Conservation (phyloP, 1,140 invertebrate species). For the Brachionus calyciflorus region DNA sequence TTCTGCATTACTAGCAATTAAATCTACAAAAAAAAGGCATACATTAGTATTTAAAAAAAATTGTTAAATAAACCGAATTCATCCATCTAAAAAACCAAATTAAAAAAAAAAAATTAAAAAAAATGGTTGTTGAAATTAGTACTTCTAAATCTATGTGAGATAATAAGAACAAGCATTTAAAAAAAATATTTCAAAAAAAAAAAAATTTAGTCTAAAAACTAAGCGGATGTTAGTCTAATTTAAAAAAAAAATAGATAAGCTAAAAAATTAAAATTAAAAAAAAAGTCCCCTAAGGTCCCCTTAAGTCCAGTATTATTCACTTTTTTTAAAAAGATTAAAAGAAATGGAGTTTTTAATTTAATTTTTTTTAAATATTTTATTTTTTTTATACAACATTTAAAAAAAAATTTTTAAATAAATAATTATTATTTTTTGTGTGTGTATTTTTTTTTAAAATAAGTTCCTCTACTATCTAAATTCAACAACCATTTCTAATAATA, state of each 20-base stretch:
- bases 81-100: conserved; percentile 7
- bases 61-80: background rate
- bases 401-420: conserved; percentile 19
- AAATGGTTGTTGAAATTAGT: conserved; percentile 38
- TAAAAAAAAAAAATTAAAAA: no score
- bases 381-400: conserved; percentile 21
- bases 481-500: conserved; percentile 36
- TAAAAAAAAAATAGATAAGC: background rate
- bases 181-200: background rate
- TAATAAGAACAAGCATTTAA: conserved; percentile 10
- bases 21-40: conserved; percentile 39
- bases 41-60: conserved; percentile 9
- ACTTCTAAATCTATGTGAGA: background rate
- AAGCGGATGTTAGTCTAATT: background rate
- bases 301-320: background rate
- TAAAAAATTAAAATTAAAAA: background rate
- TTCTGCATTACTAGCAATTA: conserved; percentile 22
- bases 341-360: no score
- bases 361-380: conserved; percentile 12
- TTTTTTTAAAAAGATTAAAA: no score
- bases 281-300: background rate
- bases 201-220: conserved; percentile 11
- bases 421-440: no score
- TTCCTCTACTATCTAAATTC: no score
- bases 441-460: no score